Percentiles rank a stretch among this genome's conserved stretches.
phyloP scores from a whole-genome alignment of 2,113 vertebrate species.

The Machaerirhynchus nigripectus region DNA sequence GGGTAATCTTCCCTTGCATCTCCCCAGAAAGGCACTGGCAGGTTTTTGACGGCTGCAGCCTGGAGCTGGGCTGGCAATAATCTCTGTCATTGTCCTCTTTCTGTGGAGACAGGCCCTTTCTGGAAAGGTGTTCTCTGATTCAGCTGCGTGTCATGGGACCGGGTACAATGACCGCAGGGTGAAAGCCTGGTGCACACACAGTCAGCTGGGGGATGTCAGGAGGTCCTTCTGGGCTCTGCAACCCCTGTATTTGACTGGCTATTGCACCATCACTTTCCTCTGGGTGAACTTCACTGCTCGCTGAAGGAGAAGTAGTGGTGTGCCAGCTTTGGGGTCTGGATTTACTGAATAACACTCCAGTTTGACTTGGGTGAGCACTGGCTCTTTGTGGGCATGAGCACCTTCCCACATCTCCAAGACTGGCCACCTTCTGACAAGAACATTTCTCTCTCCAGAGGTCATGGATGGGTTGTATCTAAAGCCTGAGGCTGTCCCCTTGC shows the following conservation, averaged over 20 bases:
- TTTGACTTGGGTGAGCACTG: neutral
- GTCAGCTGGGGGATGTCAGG: neutral
- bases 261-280: neutral
- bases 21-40: neutral
- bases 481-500: neutral
- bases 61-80: neutral
- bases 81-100: neutral
- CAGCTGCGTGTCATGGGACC: neutral
- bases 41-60: neutral
- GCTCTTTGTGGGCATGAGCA: neutral
- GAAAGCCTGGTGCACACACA: neutral
- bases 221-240: neutral
- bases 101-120: neutral
- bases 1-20: neutral
- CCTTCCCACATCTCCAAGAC: neutral
- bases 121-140: neutral
- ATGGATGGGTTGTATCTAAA: neutral
- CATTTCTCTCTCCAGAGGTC: neutral
- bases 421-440: neutral
- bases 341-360: neutral
- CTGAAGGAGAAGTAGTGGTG: neutral
- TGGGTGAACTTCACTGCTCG: neutral
- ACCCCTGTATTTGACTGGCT: fast-evolving
- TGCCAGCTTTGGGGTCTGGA: neutral
- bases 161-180: neutral